Percentiles rank a stretch among this genome's conserved stretches.
Conservation (phyloP, 2,888 invertebrate genomes). For the Trissolcus japonicus region DNA sequence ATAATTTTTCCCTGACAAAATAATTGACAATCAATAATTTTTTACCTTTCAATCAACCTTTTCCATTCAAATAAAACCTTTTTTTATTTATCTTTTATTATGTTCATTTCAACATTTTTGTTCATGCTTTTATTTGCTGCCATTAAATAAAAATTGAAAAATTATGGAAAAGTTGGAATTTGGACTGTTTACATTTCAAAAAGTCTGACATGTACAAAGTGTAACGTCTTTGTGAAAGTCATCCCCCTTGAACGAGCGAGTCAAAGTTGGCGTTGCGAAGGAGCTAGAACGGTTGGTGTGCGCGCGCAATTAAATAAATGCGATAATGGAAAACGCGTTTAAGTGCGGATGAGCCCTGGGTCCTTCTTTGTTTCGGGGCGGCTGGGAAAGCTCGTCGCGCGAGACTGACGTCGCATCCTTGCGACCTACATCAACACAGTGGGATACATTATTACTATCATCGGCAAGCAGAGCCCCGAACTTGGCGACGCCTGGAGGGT, state of each 20-base stretch:
- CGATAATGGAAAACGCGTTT: conserved; percentile 28
- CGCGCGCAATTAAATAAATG: conserved; percentile 38
- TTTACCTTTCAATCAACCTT: too few relatives aligned
- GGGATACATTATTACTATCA: conserved; percentile 74
- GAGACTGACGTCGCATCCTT: conserved; percentile 58
- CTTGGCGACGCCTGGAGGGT: conserved; percentile 69
- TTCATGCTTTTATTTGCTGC: too few relatives aligned
- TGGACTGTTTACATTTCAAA: too few relatives aligned
- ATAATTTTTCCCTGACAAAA: too few relatives aligned
- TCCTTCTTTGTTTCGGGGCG: background rate
- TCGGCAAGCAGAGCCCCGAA: conserved; percentile 73
- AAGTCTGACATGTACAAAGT: too few relatives aligned
- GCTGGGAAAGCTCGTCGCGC: conserved; percentile 18
- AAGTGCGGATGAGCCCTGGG: conserved; percentile 29
- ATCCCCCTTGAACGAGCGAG: conserved; percentile 18
- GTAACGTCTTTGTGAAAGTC: conserved; percentile 7
- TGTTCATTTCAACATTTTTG: too few relatives aligned
- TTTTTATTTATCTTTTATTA: too few relatives aligned
- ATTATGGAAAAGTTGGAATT: too few relatives aligned
- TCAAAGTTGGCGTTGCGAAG: conserved; percentile 9
- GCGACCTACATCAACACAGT: conserved; percentile 72
- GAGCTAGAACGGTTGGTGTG: conserved; percentile 12
- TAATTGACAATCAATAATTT: too few relatives aligned
- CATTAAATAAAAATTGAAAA: too few relatives aligned
- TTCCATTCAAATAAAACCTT: too few relatives aligned